These are phyloP conservation scores for Ploceus nigricollis DNA, from an alignment of 2,113 vertebrate genomes.

Conservation along the genomic window DNA sequence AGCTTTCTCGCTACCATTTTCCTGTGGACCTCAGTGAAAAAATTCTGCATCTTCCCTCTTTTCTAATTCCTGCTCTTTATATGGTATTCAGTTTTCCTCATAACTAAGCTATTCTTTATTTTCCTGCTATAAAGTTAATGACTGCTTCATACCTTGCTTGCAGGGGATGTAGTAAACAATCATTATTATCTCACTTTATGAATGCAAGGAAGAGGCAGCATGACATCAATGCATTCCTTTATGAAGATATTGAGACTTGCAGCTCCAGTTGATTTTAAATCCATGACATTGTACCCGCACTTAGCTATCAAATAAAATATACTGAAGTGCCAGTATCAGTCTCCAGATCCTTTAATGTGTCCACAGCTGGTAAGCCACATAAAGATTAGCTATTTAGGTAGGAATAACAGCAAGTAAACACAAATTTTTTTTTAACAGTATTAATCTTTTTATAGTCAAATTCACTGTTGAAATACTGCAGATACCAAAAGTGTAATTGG, in stretches of 20 bases:
- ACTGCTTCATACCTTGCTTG: not conserved
- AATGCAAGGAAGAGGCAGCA: not conserved
- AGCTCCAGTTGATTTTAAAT: not conserved
- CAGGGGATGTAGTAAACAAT: not conserved
- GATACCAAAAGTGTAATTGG: not conserved
- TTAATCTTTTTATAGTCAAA: not conserved
- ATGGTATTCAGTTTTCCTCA: not conserved
- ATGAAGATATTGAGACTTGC: not conserved
- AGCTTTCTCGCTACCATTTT: not conserved
- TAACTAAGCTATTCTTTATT: not conserved
- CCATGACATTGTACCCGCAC: not conserved
- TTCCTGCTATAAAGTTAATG: not conserved
- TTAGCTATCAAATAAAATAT: not conserved
- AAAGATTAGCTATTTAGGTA: not conserved
- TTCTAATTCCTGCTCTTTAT: not conserved
- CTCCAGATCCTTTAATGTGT: not conserved
- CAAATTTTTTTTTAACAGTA: not conserved
- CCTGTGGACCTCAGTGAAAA: not conserved
- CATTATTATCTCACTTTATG: not conserved
- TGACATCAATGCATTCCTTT: not conserved
- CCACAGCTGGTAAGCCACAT: not conserved
- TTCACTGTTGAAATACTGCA: not conserved
- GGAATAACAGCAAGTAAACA: not conserved
- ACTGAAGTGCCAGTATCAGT: not conserved
- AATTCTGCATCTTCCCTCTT: not conserved